Evolutionary conservation across 2,888 invertebrate genomes (phyloP).

Genomic region (Lasiommata megera): DNA sequence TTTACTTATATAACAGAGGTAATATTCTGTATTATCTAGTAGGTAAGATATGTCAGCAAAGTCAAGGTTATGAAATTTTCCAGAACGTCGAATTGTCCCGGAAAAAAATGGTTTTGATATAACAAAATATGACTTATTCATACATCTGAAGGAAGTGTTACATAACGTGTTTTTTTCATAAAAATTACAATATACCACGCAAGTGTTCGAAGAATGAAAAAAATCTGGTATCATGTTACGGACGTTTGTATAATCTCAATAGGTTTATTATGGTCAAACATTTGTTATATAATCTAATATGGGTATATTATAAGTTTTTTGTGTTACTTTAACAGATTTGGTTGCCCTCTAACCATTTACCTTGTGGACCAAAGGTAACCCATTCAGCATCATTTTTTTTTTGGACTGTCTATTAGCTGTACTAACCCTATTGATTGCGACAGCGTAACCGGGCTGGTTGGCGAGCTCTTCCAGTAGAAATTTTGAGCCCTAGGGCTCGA

Average conservation of each 20-base stretch:
- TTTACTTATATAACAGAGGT: conserved; percentile 17
- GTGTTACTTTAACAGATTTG: too few species aligned
- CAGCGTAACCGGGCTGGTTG: too few species aligned
- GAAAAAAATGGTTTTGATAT: conserved; percentile 27
- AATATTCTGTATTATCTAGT: neutral
- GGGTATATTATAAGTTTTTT: too few species aligned
- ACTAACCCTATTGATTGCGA: too few species aligned
- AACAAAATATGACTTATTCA: conserved; percentile 29
- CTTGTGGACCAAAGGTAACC: too few species aligned
- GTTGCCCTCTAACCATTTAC: too few species aligned
- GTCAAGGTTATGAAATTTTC: conserved; percentile 28
- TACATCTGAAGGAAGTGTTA: conserved; percentile 16
- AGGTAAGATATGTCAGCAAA: neutral
- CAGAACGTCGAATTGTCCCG: conserved; percentile 23
- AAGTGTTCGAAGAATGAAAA: neutral
- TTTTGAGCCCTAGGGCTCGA: too few species aligned
- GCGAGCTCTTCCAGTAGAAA: too few species aligned
- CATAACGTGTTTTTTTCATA: conserved; percentile 21
- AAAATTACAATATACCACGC: neutral
- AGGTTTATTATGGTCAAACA: neutral
- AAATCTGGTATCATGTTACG: neutral
- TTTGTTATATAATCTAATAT: too few species aligned
- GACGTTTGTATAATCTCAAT: neutral
- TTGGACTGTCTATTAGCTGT: too few species aligned
- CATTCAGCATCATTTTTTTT: too few species aligned